phyloP scores from a whole-genome alignment of 2,113 vertebrate species.

The Gambusia holbrooki region DNA sequence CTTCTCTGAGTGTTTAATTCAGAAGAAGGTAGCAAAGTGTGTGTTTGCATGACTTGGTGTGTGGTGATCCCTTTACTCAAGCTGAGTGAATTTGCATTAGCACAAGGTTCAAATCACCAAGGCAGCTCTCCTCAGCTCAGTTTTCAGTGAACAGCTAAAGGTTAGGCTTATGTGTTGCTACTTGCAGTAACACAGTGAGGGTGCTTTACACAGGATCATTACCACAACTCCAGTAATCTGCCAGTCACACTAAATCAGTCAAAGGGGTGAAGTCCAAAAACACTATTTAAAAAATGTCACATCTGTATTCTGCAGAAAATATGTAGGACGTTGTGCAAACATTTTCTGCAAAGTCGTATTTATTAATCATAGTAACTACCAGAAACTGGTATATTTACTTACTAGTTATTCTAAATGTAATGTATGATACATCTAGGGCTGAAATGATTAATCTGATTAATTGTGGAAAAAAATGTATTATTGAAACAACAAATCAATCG shows the following conservation, averaged over 20 bases:
- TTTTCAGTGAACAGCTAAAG: slow-evolving; percentile 76
- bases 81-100: slow-evolving; percentile 44
- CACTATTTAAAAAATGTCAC: background rate
- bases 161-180: slow-evolving; percentile 77
- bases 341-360: too few species aligned
- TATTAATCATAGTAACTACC: too few species aligned
- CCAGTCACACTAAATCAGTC: slow-evolving; percentile 44
- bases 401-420: too few species aligned
- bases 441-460: too few species aligned
- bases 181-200: slow-evolving; percentile 70
- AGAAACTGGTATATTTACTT: too few species aligned
- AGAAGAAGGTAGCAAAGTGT: slow-evolving; percentile 43
- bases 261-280: slow-evolving; percentile 20
- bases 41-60: slow-evolving; percentile 45
- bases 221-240: slow-evolving; percentile 48
- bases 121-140: slow-evolving; percentile 61
- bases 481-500: too few species aligned
- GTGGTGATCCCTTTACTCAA: slow-evolving; percentile 22
- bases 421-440: too few species aligned
- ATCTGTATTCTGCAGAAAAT: background rate
- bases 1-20: background rate
- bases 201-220: slow-evolving; percentile 56
- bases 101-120: slow-evolving; percentile 63
- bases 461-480: too few species aligned
- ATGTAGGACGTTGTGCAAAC: too few species aligned